Conservation (phyloP, 2,888 invertebrate genomes). For the Mythimna albipuncta region DNA sequence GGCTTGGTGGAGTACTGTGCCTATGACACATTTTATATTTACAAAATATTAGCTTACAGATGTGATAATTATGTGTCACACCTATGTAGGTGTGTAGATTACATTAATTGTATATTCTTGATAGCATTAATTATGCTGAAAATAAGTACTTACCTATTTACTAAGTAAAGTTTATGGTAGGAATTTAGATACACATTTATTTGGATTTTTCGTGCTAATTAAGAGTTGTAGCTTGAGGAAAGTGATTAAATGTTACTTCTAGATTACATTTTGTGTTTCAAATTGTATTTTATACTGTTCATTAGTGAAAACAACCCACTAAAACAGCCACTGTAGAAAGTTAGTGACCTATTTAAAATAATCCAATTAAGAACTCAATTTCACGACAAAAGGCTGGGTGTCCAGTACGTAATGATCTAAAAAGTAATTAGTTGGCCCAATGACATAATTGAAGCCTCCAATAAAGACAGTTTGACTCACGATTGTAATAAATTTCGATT, state of each 20-base stretch:
- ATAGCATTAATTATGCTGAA: neutral
- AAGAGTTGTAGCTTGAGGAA: neutral
- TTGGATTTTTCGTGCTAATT: neutral
- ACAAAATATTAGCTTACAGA: neutral
- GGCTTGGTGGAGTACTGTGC: neutral
- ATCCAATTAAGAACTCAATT: constrained; percentile 35
- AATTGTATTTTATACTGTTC: neutral
- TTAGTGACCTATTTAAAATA: constrained; percentile 38
- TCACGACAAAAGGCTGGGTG: constrained; percentile 10
- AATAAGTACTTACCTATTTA: neutral
- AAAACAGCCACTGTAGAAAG: constrained; percentile 34
- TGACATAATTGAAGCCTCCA: constrained; percentile 41
- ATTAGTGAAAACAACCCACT: neutral
- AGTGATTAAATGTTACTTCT: neutral
- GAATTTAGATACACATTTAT: neutral
- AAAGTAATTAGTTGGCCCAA: constrained; percentile 20
- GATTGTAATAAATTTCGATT: constrained; percentile 28
- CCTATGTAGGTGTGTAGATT: neutral
- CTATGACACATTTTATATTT: neutral
- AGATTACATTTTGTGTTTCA: neutral
- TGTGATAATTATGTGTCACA: neutral
- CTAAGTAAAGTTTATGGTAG: neutral
- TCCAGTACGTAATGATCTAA: neutral
- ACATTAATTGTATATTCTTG: neutral
- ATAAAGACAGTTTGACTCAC: constrained; percentile 25